phyloP scores from a whole-genome alignment of 2,888 invertebrate species.

The Amorpha juglandis region DNA sequence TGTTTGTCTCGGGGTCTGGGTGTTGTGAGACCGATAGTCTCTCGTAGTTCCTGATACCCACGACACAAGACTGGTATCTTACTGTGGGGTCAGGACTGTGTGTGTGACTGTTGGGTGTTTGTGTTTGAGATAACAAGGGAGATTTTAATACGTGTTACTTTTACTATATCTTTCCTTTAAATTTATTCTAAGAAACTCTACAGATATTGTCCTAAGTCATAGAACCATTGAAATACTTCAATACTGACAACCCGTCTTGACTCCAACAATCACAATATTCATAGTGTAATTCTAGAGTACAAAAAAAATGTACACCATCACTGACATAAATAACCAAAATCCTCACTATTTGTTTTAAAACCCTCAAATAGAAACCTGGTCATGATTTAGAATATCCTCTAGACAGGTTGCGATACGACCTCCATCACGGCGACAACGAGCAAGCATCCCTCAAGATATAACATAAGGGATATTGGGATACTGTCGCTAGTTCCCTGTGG shows the following conservation, averaged over 20 bases:
- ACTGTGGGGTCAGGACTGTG: no score
- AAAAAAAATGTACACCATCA: constrained; percentile 28
- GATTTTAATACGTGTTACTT: no score
- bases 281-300: neutral
- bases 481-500: constrained; percentile 77
- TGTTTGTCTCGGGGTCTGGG: no score
- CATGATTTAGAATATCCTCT: constrained; percentile 76
- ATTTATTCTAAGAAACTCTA: neutral
- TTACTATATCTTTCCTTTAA: no score
- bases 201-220: neutral
- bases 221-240: neutral
- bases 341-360: constrained; percentile 63
- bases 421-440: constrained; percentile 82
- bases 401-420: constrained; percentile 73
- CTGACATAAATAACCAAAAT: constrained; percentile 62
- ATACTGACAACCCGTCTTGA: neutral
- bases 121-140: no score
- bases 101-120: no score
- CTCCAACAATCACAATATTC: neutral
- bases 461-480: constrained; percentile 60
- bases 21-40: no score
- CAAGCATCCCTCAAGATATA: constrained; percentile 81
- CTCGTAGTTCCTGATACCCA: no score
- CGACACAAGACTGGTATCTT: no score
- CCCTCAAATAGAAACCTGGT: constrained; percentile 67